These are phyloP conservation scores for Sebastes itinus DNA, from an alignment of 2,797 vertebrate genomes.

Conservation along the genomic window DNA sequence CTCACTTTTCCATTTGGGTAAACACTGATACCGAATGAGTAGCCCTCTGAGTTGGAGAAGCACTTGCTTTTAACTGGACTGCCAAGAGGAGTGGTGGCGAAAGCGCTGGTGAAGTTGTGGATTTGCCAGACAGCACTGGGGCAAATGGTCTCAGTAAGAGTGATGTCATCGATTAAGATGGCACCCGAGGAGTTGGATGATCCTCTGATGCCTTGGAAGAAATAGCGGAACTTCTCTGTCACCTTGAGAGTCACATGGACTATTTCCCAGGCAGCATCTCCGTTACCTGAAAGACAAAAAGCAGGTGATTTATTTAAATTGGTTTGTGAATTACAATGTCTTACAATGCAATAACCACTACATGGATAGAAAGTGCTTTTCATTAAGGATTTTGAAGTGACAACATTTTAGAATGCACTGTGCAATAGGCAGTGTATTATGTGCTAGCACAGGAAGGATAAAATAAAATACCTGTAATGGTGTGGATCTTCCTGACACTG, in stretches of 20 bases:
- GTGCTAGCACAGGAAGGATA: background rate
- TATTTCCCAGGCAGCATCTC: conserved; percentile 85
- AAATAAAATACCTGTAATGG: conserved; percentile 83
- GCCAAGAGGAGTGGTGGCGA: conserved; percentile 36
- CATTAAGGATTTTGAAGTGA: background rate
- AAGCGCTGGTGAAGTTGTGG: conserved; percentile 78
- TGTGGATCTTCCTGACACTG: conserved; percentile 84
- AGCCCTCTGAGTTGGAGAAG: conserved; percentile 89
- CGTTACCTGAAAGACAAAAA: conserved; percentile 73
- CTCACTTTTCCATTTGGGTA: conserved; percentile 70
- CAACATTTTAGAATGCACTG: background rate
- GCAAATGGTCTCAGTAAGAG: conserved; percentile 86
- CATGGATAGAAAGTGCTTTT: background rate
- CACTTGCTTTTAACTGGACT: conserved; percentile 47
- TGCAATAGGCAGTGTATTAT: background rate
- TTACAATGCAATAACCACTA: background rate
- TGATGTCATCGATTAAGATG: conserved; percentile 88
- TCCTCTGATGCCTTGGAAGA: conserved; percentile 89
- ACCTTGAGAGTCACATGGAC: conserved; percentile 83
- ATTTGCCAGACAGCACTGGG: conserved; percentile 88
- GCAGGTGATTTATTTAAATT: background rate
- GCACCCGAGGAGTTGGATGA: conserved; percentile 72
- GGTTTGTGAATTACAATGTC: background rate
- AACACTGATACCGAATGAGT: conserved; percentile 83
- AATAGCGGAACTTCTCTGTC: conserved; percentile 90